A percentile compares a stretch with the other conserved stretches of the same genome.
phyloP scores from a whole-genome alignment of 2,797 vertebrate genomes.

The Gobio occitaniae region DNA sequence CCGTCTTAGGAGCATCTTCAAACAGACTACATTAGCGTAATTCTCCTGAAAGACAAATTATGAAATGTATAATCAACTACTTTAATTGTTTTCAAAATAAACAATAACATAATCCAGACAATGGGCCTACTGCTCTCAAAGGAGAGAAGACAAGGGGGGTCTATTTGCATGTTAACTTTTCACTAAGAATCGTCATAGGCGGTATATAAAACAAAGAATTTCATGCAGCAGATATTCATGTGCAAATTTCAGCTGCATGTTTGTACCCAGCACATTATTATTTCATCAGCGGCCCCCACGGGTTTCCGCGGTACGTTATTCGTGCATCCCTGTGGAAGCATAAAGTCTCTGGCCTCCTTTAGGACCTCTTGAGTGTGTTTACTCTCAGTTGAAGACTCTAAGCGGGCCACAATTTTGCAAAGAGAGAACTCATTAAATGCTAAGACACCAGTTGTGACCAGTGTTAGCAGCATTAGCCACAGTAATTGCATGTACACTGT shows the following conservation, averaged over 20 bases:
- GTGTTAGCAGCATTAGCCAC: slow-evolving; percentile 68
- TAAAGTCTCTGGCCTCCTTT: slow-evolving; percentile 37
- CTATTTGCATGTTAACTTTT: slow-evolving; percentile 82
- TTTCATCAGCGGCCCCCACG: slow-evolving; percentile 73
- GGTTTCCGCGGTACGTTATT: neutral
- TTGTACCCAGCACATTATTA: slow-evolving; percentile 77
- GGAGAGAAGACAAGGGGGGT: slow-evolving; percentile 62
- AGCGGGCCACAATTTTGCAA: slow-evolving; percentile 50
- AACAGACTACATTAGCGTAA: slow-evolving; percentile 45
- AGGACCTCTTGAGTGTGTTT: slow-evolving; percentile 62
- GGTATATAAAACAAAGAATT: slow-evolving; percentile 77
- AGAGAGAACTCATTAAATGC: slow-evolving; percentile 54
- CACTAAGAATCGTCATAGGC: slow-evolving; percentile 77
- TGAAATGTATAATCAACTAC: slow-evolving; percentile 80
- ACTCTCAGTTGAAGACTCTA: slow-evolving; percentile 40
- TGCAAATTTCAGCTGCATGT: slow-evolving; percentile 81
- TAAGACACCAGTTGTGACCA: slow-evolving; percentile 70
- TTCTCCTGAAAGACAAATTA: slow-evolving; percentile 73
- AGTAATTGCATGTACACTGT: slow-evolving; percentile 81
- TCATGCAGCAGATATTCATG: slow-evolving; percentile 82
- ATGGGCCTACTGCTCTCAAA: slow-evolving; percentile 71
- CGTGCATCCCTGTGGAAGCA: slow-evolving; percentile 23
- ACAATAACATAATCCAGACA: slow-evolving; percentile 81
- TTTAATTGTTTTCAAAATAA: slow-evolving; percentile 79
- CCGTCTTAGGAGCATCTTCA: slow-evolving; percentile 33